These are phyloP conservation scores for Tholera decimalis DNA, from an alignment of 2,888 invertebrate species.

Conservation along the genomic window DNA sequence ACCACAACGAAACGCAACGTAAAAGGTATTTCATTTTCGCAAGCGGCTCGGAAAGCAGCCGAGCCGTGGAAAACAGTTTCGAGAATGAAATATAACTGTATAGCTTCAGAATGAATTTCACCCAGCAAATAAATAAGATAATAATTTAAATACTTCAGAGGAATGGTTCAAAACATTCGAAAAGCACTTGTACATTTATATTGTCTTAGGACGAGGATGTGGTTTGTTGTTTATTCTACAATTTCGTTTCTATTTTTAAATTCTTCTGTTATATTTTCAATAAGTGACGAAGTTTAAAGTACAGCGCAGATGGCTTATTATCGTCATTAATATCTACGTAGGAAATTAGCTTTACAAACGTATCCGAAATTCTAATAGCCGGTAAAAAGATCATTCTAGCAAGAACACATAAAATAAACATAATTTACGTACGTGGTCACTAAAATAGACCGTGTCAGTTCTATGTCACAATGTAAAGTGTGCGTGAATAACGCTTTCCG, in stretches of 20 bases:
- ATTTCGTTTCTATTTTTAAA: neutral
- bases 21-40: constrained; percentile 69
- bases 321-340: neutral
- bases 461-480: constrained; percentile 58
- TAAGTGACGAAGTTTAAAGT: neutral
- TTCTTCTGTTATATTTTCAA: neutral
- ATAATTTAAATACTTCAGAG: constrained; percentile 36
- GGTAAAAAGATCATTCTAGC: constrained; percentile 17
- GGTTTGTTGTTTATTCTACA: neutral
- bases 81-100: constrained; percentile 55
- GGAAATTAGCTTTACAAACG: constrained; percentile 30
- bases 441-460: constrained; percentile 36
- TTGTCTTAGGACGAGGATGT: neutral
- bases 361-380: constrained; percentile 5
- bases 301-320: too few relatives aligned
- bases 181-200: constrained; percentile 3
- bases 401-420: constrained; percentile 33
- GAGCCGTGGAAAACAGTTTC: constrained; percentile 58
- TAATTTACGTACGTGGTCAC: constrained; percentile 35
- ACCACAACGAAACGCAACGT: constrained; percentile 69
- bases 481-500: constrained; percentile 58
- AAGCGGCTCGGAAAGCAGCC: constrained; percentile 60
- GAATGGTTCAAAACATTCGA: constrained; percentile 19
- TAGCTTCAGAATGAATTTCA: constrained; percentile 40
- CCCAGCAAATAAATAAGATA: constrained; percentile 52